A percentile compares a stretch with the other conserved stretches of the same genome.
Evolutionary conservation across 2,888 invertebrate genomes (phyloP).

Genomic region (Polymixis flavicincta): DNA sequence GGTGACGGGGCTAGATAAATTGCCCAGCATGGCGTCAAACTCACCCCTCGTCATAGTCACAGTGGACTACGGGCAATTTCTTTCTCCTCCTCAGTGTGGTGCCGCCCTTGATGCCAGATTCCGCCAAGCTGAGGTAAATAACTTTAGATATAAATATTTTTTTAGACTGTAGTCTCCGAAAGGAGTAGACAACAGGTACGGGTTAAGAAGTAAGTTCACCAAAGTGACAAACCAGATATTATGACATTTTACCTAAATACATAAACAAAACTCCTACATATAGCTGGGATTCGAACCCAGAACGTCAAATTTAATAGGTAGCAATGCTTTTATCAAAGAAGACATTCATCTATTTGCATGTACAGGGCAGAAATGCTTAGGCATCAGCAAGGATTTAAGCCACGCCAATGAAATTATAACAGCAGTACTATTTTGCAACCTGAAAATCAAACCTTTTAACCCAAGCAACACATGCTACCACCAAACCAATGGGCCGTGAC

Average conservation of each 20-base stretch:
- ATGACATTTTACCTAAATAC: too few relatives aligned
- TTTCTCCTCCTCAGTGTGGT: conserved; percentile 50
- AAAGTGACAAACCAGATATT: too few relatives aligned
- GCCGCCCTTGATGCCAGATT: conserved; percentile 56
- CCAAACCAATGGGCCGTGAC: neutral
- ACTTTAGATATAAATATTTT: conserved; percentile 34
- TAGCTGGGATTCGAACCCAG: too few relatives aligned
- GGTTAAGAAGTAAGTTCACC: too few relatives aligned
- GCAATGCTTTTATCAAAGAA: too few relatives aligned
- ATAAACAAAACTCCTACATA: too few relatives aligned
- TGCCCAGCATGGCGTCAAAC: conserved; percentile 21
- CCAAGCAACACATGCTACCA: conserved; percentile 15
- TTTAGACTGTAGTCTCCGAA: neutral
- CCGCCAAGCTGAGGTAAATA: conserved; percentile 47
- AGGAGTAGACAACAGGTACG: neutral
- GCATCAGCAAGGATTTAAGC: too few relatives aligned
- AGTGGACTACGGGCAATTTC: conserved; percentile 46
- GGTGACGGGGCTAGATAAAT: neutral
- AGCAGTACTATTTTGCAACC: neutral
- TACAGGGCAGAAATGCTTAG: too few relatives aligned
- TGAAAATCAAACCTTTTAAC: conserved; percentile 1
- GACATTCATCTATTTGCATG: too few relatives aligned
- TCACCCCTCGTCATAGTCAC: conserved; percentile 58
- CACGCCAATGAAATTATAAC: too few relatives aligned
- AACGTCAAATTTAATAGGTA: too few relatives aligned